Base-by-base conservation (phyloP, 2,113 vertebrate genomes). In the Heloderma charlesbogerti region DNA sequence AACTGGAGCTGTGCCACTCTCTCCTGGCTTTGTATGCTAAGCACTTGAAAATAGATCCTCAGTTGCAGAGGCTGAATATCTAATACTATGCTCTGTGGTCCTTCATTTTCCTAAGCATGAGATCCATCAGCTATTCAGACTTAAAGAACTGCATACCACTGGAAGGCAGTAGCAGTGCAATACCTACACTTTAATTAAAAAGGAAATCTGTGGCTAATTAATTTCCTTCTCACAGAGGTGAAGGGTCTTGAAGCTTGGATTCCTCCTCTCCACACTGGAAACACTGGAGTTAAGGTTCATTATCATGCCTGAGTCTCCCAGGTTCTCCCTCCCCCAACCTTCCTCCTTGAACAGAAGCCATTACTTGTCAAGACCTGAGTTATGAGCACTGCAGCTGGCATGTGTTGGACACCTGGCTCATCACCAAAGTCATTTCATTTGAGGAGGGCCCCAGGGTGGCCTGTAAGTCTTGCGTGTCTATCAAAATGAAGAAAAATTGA, bases 171-270 rank as follows among this genome's bases (percentile, higher is more conserved):
- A 57, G 43, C 40, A 60, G 34, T 69, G 40, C 0, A 92, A 71
- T n/a, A 84, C 6, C 74, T 91, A 43, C 8, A 1, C 37, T 79
- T 90, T 75, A 74, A 91, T 85, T 91, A 88, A 92, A 92, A 54
- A 67, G 77, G 89, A 93, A 60, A 0, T 83, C 31, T 18, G 1
- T 0, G 27, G 87, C 29, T 94, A 88, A 79, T 74, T 88, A 34
- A 83, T 89, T 0, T 0, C 16, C 72, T 89, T 63, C 81, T 91
- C 31, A 86, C 3, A 80, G 84, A 84, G 81, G 91, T 12, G 69
- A 75, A 90, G 31, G 83, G n/a, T 60, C 0, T 0, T 0, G 91
- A 54, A 67, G 0, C 0, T 5, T 40, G 25, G n/a, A 60, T 66
- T 78, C 7, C 60, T 82, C 16, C 18, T 31, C 29, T 3, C 0